phyloP scores from a whole-genome alignment of 2,888 invertebrate genomes.

The Drosophila neonasuta region DNA sequence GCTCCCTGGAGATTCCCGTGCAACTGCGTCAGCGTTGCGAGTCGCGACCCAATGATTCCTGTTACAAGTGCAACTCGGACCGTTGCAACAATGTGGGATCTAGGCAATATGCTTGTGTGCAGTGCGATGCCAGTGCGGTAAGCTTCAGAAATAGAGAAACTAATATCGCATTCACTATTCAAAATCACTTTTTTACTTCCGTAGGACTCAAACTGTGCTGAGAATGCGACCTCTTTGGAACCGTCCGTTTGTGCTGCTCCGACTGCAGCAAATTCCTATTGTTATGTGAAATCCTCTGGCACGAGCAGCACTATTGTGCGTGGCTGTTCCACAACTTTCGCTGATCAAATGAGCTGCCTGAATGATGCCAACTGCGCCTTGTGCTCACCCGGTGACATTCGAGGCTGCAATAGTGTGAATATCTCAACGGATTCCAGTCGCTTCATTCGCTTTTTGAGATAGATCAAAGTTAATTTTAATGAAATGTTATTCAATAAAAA shows the following conservation, averaged over 20 bases:
- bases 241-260: slow-evolving; percentile 71
- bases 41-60: slow-evolving; percentile 46
- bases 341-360: slow-evolving; percentile 65
- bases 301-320: slow-evolving; percentile 60
- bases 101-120: slow-evolving; percentile 68
- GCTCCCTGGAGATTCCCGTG: slow-evolving; percentile 73
- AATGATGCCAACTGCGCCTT: slow-evolving; percentile 68
- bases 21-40: slow-evolving; percentile 70
- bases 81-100: slow-evolving; percentile 79
- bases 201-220: slow-evolving; percentile 69
- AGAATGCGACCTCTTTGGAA: slow-evolving; percentile 49
- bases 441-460: slow-evolving; percentile 57
- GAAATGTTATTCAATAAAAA: not conserved
- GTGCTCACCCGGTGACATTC: slow-evolving; percentile 75
- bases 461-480: slow-evolving; percentile 2
- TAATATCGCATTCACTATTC: not conserved
- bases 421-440: slow-evolving; percentile 51
- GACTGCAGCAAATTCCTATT: slow-evolving; percentile 76
- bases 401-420: slow-evolving; percentile 70
- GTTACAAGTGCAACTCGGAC: slow-evolving; percentile 78
- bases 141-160: not conserved
- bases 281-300: slow-evolving; percentile 66
- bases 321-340: slow-evolving; percentile 68
- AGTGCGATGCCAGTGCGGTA: slow-evolving; percentile 76
- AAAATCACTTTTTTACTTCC: not conserved